These are phyloP conservation scores for Trichoplusia ni DNA, from an alignment of 1,140 invertebrate species.

Conservation along the genomic window DNA sequence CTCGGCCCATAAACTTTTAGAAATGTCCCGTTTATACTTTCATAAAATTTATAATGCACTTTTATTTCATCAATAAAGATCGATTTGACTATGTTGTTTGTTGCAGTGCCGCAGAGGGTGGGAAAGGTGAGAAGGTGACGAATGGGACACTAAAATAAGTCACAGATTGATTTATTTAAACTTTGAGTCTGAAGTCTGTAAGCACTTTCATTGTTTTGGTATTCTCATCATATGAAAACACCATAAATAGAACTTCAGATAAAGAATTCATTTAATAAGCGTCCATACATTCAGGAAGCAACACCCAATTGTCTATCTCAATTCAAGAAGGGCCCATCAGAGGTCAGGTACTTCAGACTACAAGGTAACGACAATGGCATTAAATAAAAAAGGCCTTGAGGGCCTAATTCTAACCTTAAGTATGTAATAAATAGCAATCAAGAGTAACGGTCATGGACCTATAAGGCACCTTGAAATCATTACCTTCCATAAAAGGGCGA, in stretches of 20 bases:
- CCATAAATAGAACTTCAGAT: too few species aligned
- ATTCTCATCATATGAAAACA: too few species aligned
- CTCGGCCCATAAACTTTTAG: conserved; percentile 66
- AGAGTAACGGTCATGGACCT: conserved; percentile 1
- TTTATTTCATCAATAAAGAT: conserved; percentile 74
- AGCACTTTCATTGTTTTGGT: too few species aligned
- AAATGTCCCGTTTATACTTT: conserved; percentile 74
- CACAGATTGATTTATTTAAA: background rate
- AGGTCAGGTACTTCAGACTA: conserved; percentile 6
- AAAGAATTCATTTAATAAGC: too few species aligned
- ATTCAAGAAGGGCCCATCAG: background rate
- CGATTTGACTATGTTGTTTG: conserved; percentile 64
- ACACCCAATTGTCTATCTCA: background rate
- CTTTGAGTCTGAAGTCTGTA: too few species aligned
- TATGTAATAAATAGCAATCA: conserved; percentile 12
- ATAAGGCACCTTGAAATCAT: conserved; percentile 36
- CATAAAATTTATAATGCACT: conserved; percentile 79
- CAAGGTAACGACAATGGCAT: background rate
- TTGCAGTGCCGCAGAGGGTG: conserved; percentile 37
- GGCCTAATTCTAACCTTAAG: background rate
- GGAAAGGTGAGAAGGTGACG: background rate
- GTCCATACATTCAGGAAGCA: background rate
- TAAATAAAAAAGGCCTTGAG: conserved; percentile 15
- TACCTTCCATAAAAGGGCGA: conserved; percentile 22
- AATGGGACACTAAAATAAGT: background rate